Evolutionary conservation across 1,140 invertebrate species (phyloP), one percentile per base, ranked within the genome.

Genomic region (Mya arenaria): DNA sequence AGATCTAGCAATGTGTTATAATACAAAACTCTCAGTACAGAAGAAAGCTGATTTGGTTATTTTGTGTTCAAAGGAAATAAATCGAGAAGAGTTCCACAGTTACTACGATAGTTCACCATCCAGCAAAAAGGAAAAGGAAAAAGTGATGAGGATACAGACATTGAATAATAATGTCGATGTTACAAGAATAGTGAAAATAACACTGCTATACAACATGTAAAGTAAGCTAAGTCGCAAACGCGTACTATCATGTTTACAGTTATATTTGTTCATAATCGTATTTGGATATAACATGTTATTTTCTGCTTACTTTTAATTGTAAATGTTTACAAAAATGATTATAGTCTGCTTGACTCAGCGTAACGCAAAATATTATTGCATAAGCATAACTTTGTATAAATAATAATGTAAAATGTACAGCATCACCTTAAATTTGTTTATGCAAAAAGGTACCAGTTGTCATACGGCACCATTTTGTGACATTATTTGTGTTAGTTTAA

Each of bases 381-480:
- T 36, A 48, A 71, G 32, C 4, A 60, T 58, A 58, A n/a, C 6
- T 73, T 32, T 56, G 39, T 73, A 37, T 39, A 34, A 37, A n/a
- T 72, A 55, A 72, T 72, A n/a, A n/a, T n/a, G n/a, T n/a, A 72
- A 72, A 72, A 72, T 72, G 23, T 15, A 5, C 17, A 44, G 28
- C 41, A 72, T 72, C 48, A 52, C 15, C 68, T 56, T 58, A 36
- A 56, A 56, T 58, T 58, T 56, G 44, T 73, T 73, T 32, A 34
- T 56, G 13, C 52, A 34, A 10, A 36, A 73, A 48, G 39, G 66
- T 71, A 52, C 23, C 23, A 73, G 32, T 36, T 73, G 71, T 58
- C 71, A 73, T 73, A 73, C 58, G 71, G 71, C 58, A 19, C 71
- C 66, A 44, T 71, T 25, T 15, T 71, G 66, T 71, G 66, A 44